phyloP scores from a whole-genome alignment of 2,113 vertebrate genomes.

The Cranoglanis bouderius region DNA sequence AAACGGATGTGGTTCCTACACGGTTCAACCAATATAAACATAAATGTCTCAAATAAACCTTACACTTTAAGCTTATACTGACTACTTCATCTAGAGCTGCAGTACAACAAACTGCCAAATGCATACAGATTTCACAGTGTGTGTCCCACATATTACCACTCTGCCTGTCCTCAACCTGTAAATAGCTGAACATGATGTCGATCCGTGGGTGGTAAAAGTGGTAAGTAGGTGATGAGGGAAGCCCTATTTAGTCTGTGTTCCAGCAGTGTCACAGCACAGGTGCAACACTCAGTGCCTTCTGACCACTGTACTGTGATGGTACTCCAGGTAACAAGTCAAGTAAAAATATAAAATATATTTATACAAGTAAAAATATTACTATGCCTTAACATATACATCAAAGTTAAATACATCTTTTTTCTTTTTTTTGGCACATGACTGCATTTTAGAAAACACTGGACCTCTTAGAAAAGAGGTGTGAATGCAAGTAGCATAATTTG shows the following conservation, averaged over 20 bases:
- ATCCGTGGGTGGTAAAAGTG: conserved; percentile 4
- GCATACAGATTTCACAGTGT: conserved; percentile 4
- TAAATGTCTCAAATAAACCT: background rate
- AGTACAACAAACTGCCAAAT: background rate
- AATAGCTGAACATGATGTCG: conserved; percentile 12
- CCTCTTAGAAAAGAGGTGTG: background rate
- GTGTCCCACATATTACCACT: background rate
- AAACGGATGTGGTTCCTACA: background rate
- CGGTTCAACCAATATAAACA: background rate
- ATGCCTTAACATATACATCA: conserved; percentile 10
- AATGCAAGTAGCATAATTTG: background rate
- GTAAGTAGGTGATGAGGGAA: conserved; percentile 25
- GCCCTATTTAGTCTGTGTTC: background rate
- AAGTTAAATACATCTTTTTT: background rate
- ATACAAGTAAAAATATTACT: conserved; percentile 13
- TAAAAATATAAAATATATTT: no score
- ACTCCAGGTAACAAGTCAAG: conserved; percentile 18
- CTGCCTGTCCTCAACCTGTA: background rate
- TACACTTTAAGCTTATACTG: background rate
- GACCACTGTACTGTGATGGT: background rate
- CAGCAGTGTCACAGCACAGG: conserved; percentile 18
- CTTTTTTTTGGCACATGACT: background rate
- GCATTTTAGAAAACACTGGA: background rate
- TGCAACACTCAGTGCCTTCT: background rate
- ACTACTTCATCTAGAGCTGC: background rate